Evolutionary conservation across 2,888 invertebrate genomes (phyloP), one percentile per base, ranked within the genome.

Genomic region (Brachypalpus laphriformis): DNA sequence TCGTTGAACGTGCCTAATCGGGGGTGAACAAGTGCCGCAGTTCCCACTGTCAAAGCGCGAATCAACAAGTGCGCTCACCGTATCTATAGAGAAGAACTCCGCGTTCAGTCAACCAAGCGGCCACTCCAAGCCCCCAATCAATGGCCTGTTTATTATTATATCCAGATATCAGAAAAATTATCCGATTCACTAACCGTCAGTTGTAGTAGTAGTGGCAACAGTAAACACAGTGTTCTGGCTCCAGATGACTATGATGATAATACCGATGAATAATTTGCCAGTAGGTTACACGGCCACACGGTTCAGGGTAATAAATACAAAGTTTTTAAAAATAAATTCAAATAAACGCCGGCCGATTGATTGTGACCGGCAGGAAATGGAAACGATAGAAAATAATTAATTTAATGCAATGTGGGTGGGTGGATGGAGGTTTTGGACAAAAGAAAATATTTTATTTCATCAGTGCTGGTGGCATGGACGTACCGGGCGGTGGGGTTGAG

Each of bases 311-410:
- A 85, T 80, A 85, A 70, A 85, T 81, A 76, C 70, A 56, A 85
- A 75, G 63, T 80, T 85, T 85, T 80, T 22, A 65, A 85, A 85
- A 81, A 83, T 63, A 75, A 80, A 75, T 82, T 71, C 70, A 70
- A 82, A 76, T 34, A 61, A 72, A 40, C 25, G 28, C 51, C 18
- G n/a, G 28, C 34, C 56, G 61, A 68, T 68, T 74, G 83, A 80
- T 80, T 57, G 80, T 28, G 61, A 68, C 40, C 70, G 77, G 49
- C 83, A 85, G 85, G 85, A 85, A 85, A 75, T 85, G 81, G 59
- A 85, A 85, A 85, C 85, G 80, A 80, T 85, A 85, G 85, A 85
- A 85, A 81, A 85, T 85, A 85, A 85, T 85, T 85, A 85, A 85
- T 81, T 85, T 81, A 85, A 85, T 85, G 75, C 85, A 85, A 85